Percentiles rank a stretch among this genome's conserved stretches.
These are phyloP conservation scores for Acronicta aceris DNA, from an alignment of 2,888 invertebrate genomes.

Conservation along the genomic window DNA sequence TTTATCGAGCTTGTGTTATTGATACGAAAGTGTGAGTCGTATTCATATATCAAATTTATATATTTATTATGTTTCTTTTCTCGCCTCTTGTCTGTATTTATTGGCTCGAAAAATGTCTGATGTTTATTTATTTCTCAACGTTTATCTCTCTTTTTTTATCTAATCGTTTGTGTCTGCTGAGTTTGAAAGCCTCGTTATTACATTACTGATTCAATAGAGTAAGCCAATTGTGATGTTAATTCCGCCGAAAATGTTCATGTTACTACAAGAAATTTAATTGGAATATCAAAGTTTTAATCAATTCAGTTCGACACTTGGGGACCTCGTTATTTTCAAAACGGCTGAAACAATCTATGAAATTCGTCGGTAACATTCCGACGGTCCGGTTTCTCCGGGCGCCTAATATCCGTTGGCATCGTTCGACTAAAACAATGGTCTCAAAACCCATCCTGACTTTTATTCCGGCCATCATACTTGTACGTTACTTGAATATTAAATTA, in stretches of 20 bases:
- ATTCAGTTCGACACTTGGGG: slow-evolving; percentile 41
- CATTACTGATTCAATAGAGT: slow-evolving; percentile 7
- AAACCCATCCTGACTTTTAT: slow-evolving; percentile 41
- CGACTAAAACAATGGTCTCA: slow-evolving; percentile 47
- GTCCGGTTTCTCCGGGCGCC: slow-evolving; percentile 23
- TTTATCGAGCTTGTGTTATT: no score
- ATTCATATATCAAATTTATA: no score
- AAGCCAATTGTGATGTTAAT: slow-evolving; percentile 18
- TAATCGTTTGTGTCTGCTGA: not conserved
- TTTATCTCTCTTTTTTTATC: not conserved
- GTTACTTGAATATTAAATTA: slow-evolving; percentile 41
- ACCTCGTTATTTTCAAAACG: slow-evolving; percentile 57
- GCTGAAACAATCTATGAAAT: slow-evolving; percentile 39
- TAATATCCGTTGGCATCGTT: slow-evolving; percentile 52
- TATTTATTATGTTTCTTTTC: no score
- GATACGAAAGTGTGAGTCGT: no score
- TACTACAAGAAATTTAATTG: slow-evolving; percentile 44
- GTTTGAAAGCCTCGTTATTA: not conserved
- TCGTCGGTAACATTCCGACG: slow-evolving; percentile 35
- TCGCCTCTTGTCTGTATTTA: not conserved
- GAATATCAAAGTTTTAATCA: slow-evolving; percentile 56
- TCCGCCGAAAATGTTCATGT: slow-evolving; percentile 32
- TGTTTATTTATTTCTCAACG: not conserved
- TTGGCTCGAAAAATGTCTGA: not conserved
- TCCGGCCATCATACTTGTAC: slow-evolving; percentile 16